These are phyloP conservation scores for Tenualosa ilisha DNA, from an alignment of 2,797 vertebrate genomes.

Conservation along the genomic window DNA sequence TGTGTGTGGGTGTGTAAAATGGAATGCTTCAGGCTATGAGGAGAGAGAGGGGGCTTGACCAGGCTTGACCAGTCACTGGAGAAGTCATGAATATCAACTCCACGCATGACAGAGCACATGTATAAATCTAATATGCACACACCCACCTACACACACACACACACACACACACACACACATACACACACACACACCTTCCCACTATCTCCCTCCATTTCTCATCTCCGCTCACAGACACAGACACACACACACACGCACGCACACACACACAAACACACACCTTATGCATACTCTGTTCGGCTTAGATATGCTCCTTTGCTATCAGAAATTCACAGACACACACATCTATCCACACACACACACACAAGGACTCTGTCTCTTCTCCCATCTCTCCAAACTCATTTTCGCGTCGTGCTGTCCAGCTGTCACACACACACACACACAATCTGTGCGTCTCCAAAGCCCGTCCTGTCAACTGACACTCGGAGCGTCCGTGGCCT, in stretches of 20 bases:
- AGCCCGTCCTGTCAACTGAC: not conserved
- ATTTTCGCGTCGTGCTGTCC: not conserved
- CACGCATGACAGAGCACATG: not conserved
- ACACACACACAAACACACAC: not conserved
- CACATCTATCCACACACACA: not conserved
- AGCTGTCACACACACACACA: not conserved
- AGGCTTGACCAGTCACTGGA: not conserved
- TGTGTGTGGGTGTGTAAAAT: not conserved
- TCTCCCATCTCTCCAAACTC: too few relatives aligned
- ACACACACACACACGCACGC: constrained; percentile 23
- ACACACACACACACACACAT: constrained; percentile 22
- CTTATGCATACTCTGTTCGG: too few relatives aligned
- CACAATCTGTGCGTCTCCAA: not conserved
- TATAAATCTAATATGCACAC: not conserved
- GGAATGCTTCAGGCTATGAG: not conserved
- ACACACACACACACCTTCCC: not conserved
- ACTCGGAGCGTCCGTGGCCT: not conserved
- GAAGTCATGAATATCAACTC: constrained; percentile 12
- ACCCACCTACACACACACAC: not conserved
- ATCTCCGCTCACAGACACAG: not conserved
- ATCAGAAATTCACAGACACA: not conserved
- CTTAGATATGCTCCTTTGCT: not conserved
- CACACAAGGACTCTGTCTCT: not conserved
- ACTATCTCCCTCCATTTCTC: too few relatives aligned
- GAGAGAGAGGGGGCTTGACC: not conserved